Base-by-base conservation (phyloP, 2,888 invertebrate species). In the Lasioglossum villosulum region DNA sequence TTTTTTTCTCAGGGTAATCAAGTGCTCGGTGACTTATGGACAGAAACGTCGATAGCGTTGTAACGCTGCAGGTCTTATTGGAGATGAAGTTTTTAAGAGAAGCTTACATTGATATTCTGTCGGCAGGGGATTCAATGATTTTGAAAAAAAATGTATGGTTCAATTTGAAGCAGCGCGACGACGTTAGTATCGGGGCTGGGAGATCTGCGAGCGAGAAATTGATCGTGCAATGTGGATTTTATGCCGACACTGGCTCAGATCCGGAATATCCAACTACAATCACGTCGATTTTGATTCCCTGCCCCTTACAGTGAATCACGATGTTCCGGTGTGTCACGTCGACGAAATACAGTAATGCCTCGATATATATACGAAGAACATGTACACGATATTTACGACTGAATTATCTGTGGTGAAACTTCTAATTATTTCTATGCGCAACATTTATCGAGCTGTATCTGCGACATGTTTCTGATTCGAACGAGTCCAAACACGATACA, bases 11-110 rank as follows among this genome's bases (percentile, higher is more conserved):
- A 5, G 16, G 30, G 59, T 30, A 63, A 63, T 63, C 59, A 63
- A 63, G 59, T 16, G 30, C 16, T 30, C 59, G 59, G 27, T 16
- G 59, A 63, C 59, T 63, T 63, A 63, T 63, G 59, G 59, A 63
- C 59, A 63, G 59, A 63, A 63, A 30, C 27, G 59, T 63, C 59
- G 30, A 63, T 63, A 63, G 59, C 59, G 59, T 30, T 63, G 27
- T 16, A 63, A 63, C 8, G 52, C 23, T n/a, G 52, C 27, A 0
- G 27, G 16, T 63, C 27, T 63, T 27, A 63, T 63, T 30, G 30
- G 30, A 63, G 27, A 63, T 30, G 59, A 63, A 63, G 27, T 63
- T 63, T 63, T 63, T 63, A 48, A 30, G 59, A 63, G 59, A 6
- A 14, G 27, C 27, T 63, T 63, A 63, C 59, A 63, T 63, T 63